Evolutionary conservation across 2,797 vertebrate genomes (phyloP), one percentile per base, ranked within the genome.

Genomic region (Microcaecilia unicolor): DNA sequence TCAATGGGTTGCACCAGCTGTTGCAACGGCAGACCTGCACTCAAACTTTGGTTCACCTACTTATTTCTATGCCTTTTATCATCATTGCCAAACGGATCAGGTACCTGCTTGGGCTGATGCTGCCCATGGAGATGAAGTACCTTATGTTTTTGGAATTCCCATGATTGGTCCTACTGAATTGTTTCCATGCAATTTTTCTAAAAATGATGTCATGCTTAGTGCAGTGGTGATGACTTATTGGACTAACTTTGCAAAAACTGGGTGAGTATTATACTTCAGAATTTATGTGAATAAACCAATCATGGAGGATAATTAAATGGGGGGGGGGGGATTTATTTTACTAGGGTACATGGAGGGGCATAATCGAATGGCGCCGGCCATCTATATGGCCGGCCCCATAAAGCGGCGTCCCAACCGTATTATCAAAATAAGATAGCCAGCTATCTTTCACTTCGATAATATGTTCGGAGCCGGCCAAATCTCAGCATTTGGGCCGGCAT

Each of bases 161-260:
- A 99, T 99, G 96, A 96, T 96, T 56, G 96, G 96, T 47, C 91
- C 96, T 12, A 99, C 96, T 5, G 96, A 99, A 66, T 80, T 99
- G 41, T 99, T 99, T 76, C 96, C 96, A 48, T 99, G 96, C 55
- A 98, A 99, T 82, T 99, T 99, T 76, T 99, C 96, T 25, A 99
- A 98, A 86, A 98, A 99, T 25, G 95, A 99, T 13, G 91, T 99
- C 65, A 99, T 99, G 95, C 76, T 99, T 41, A 99, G 95, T 25
- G 95, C 95, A 0, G 95, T 99, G 28, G 94, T 99, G 59, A 99
- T 99, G 96, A 99, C 96, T 1, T 99, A 99, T 67, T 99, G 96
- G 96, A 99, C 96, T 25, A 99, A 99, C 72, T 99, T 99, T 54
- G 94, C 96, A 55, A 99, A 99, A 70, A 99, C 96, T 12, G 96